phyloP scores from a whole-genome alignment of 2,113 vertebrate genomes.

The Regulus satrapa region DNA sequence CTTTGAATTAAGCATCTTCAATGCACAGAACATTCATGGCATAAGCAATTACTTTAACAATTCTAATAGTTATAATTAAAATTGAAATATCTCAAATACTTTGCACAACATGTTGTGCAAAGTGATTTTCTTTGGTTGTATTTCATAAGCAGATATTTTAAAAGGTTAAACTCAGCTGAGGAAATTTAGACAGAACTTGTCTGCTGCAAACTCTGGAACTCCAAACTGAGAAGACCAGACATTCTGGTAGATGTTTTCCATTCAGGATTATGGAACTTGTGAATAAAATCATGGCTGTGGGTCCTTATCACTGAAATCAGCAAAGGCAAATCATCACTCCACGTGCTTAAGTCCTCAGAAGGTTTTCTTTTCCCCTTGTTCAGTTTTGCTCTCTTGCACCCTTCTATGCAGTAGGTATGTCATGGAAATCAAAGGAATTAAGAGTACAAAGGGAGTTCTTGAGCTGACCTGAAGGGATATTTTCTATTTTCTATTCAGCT shows the following conservation, averaged over 20 bases:
- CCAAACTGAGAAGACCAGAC: background rate
- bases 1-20: background rate
- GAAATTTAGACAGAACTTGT: background rate
- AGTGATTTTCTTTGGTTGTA: background rate
- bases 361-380: background rate
- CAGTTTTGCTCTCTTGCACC: background rate
- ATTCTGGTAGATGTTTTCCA: background rate
- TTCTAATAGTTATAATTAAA: background rate
- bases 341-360: background rate
- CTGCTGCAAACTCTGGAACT: background rate
- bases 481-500: background rate
- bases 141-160: background rate
- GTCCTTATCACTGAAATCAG: background rate
- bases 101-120: background rate
- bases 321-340: background rate
- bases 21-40: background rate
- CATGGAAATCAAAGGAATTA: background rate
- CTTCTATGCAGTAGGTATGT: background rate
- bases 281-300: background rate
- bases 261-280: background rate
- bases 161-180: background rate
- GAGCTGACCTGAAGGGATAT: background rate
- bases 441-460: background rate
- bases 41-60: background rate
- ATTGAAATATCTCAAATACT: background rate